These are phyloP conservation scores for Zosterops lateralis DNA, from an alignment of 2,113 vertebrate genomes.

Conservation along the genomic window DNA sequence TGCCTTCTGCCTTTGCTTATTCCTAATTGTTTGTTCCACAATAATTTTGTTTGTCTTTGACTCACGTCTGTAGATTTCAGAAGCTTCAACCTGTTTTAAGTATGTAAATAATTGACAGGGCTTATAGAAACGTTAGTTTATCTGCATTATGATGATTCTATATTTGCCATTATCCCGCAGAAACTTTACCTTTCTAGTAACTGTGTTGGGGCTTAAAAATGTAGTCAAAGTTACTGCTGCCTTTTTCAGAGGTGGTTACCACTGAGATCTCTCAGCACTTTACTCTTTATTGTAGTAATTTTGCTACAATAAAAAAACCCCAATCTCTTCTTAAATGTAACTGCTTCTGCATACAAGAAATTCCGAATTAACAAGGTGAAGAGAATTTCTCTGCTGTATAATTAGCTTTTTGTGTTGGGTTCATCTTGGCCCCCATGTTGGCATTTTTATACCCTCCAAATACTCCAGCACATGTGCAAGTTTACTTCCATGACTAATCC, in stretches of 20 bases:
- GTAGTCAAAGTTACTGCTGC: neutral
- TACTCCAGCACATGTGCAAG: neutral
- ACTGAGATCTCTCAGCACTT: neutral
- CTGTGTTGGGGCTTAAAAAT: neutral
- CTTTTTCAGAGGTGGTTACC: neutral
- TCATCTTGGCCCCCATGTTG: neutral
- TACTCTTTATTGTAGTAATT: neutral
- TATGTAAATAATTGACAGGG: neutral
- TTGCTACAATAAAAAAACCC: neutral
- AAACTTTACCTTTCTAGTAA: neutral
- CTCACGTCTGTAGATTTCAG: neutral
- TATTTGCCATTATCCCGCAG: neutral
- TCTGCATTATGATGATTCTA: neutral
- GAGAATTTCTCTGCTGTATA: neutral
- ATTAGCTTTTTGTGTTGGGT: neutral
- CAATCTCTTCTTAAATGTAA: neutral
- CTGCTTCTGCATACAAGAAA: neutral
- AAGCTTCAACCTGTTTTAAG: neutral
- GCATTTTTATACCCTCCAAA: neutral
- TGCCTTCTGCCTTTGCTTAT: neutral
- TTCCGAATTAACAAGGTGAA: neutral
- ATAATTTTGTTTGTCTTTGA: neutral
- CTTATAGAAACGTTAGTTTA: neutral
- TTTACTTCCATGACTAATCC: conserved; percentile 4
- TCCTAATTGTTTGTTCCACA: neutral